Conservation (phyloP, 1,140 invertebrate genomes). For the Teleopsis dalmanni region DNA sequence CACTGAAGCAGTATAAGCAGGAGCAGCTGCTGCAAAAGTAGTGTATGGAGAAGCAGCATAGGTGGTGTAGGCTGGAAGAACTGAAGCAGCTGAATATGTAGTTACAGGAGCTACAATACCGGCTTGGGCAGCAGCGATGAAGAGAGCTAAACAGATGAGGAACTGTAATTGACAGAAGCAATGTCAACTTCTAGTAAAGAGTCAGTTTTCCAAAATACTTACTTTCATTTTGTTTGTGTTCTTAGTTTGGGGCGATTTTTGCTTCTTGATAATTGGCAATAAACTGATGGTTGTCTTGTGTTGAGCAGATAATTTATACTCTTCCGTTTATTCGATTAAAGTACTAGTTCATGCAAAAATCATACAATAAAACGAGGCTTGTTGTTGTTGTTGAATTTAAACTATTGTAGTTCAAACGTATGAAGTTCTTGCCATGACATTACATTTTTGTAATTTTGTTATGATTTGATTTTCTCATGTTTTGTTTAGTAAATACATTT, state of each 20-base stretch:
- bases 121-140: conserved; percentile 6
- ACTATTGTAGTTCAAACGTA: too few relatives aligned
- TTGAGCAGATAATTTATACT: background rate
- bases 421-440: too few relatives aligned
- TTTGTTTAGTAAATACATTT: too few relatives aligned
- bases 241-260: background rate
- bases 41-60: conserved; percentile 2
- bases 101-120: conserved; percentile 1
- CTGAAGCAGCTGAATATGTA: background rate
- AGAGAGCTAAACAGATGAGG: conserved; percentile 8
- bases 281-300: conserved; percentile 1
- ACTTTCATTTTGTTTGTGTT: conserved; percentile 11
- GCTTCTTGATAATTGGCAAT: background rate
- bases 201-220: background rate
- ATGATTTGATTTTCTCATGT: too few relatives aligned
- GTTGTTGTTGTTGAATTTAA: too few relatives aligned
- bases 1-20: background rate
- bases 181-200: background rate
- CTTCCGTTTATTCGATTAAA: too few relatives aligned
- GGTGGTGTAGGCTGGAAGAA: background rate
- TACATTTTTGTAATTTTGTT: too few relatives aligned
- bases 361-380: too few relatives aligned
- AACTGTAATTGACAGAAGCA: background rate
- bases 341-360: too few relatives aligned
- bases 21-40: background rate